Percentiles rank a stretch among this genome's conserved stretches.
These are phyloP conservation scores for Neosalanx taihuensis DNA, from an alignment of 2,797 vertebrate genomes.

Conservation along the genomic window DNA sequence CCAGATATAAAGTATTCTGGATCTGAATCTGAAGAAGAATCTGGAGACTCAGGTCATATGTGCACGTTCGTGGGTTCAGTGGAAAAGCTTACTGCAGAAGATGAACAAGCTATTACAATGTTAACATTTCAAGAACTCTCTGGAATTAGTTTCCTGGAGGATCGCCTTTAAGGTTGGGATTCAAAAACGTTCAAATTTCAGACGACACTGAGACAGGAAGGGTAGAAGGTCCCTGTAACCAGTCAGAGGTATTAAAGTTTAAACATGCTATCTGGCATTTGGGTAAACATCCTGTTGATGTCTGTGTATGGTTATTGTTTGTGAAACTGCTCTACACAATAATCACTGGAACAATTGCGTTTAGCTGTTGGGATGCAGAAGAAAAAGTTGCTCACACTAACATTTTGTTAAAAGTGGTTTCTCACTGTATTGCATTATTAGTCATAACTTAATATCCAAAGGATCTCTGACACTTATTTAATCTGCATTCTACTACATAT, in stretches of 20 bases:
- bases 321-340: slow-evolving; percentile 18
- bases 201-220: too few relatives aligned
- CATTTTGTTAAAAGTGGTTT: slow-evolving; percentile 18
- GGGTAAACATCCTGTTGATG: slow-evolving; percentile 1
- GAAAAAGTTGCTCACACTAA: slow-evolving; percentile 46
- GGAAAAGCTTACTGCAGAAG: background rate
- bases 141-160: background rate
- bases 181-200: background rate
- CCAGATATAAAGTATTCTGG: too few relatives aligned
- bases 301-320: slow-evolving; percentile 7
- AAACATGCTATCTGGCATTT: slow-evolving; percentile 13
- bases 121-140: background rate
- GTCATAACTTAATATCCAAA: slow-evolving; percentile 1
- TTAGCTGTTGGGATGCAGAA: slow-evolving; percentile 48
- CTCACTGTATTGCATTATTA: slow-evolving; percentile 11
- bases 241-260: background rate
- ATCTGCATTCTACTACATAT: too few relatives aligned
- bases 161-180: background rate
- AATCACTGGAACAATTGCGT: slow-evolving; percentile 37
- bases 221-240: background rate
- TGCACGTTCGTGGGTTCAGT: too few relatives aligned
- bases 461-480: too few relatives aligned
- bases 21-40: too few relatives aligned
- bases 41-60: too few relatives aligned
- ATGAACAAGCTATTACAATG: background rate